Evolutionary conservation across 2,113 vertebrate genomes (phyloP).

Genomic region (Sclerurus mexicanus): DNA sequence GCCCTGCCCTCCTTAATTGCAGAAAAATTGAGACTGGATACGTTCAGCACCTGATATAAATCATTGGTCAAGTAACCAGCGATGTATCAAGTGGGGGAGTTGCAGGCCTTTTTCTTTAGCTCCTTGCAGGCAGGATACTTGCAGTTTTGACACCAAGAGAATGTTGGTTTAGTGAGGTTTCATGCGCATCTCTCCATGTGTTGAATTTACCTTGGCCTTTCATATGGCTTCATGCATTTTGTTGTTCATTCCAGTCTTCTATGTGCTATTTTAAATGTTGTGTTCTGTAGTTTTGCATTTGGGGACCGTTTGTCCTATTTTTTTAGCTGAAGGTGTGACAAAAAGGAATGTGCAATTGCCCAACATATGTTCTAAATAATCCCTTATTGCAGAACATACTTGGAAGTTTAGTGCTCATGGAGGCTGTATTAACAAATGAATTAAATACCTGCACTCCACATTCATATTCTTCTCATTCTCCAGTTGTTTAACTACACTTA

Average conservation of each 20-base stretch:
- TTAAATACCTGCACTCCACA: not conserved
- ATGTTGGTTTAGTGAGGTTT: not conserved
- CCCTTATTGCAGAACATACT: not conserved
- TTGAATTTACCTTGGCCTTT: not conserved
- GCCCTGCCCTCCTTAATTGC: conserved; percentile 67
- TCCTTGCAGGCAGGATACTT: not conserved
- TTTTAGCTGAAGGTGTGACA: not conserved
- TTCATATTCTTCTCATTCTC: not conserved
- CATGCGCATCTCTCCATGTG: not conserved
- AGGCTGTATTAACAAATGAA: not conserved
- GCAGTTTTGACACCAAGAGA: not conserved
- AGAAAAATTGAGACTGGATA: conserved; percentile 65
- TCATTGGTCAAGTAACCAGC: conserved; percentile 56
- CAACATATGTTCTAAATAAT: not conserved
- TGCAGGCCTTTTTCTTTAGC: not conserved
- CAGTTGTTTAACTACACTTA: not conserved
- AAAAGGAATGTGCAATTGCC: conserved; percentile 10
- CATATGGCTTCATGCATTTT: not conserved
- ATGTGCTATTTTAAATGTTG: not conserved
- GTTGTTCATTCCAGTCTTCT: not conserved
- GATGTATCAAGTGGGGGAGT: conserved; percentile 42
- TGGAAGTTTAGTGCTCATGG: not conserved
- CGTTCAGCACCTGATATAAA: conserved; percentile 58
- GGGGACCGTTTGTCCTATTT: not conserved
- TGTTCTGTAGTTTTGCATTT: conserved; percentile 6